Evolutionary conservation across 2,888 invertebrate species (phyloP), one percentile per base, ranked within the genome.

Genomic region (Philopedon plagiatum): DNA sequence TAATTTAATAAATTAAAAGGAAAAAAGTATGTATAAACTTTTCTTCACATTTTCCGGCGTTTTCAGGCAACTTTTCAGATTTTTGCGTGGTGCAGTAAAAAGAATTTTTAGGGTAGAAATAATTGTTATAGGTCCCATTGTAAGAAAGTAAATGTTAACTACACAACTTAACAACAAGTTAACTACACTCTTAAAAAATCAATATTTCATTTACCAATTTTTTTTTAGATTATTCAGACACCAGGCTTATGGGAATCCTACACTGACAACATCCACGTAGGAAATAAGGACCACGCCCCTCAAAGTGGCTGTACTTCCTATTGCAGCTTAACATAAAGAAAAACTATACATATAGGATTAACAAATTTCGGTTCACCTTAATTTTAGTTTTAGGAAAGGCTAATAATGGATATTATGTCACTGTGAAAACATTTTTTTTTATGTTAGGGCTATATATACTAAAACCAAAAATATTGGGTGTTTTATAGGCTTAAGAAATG

Each of bases 161-260:
- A n/a, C n/a, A n/a, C n/a, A n/a, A n/a, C n/a, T n/a, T n/a, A n/a
- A n/a, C n/a, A n/a, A n/a, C n/a, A n/a, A n/a, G n/a, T n/a, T n/a
- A n/a, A n/a, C 11, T 8, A 34, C 34, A 13, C 13, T 34, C 9
- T 58, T 19, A n/a, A 32, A 19, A 56, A 11, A 56, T 18, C 5
- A 23, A 13, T 23, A 21, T 54, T 23, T 26, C 32, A 2, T 0
- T 57, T 56, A 7, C 15, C n/a, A 29, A 60, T 60, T 51, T 76
- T 75, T 77, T 75, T 86, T 34, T 86, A 97, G 95, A 95, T 97
- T 75, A 92, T 97, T 79, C 96, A 97, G 87, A 97, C 97, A 0
- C 97, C 97, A 19, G 95, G 95, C 11, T 88, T 97, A 1, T 93
- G 93, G 93, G 92, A 93, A 41, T 74, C 74, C 13, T 70, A 67